Conservation (phyloP, 2,888 invertebrate species). For the Apeira syringaria region DNA sequence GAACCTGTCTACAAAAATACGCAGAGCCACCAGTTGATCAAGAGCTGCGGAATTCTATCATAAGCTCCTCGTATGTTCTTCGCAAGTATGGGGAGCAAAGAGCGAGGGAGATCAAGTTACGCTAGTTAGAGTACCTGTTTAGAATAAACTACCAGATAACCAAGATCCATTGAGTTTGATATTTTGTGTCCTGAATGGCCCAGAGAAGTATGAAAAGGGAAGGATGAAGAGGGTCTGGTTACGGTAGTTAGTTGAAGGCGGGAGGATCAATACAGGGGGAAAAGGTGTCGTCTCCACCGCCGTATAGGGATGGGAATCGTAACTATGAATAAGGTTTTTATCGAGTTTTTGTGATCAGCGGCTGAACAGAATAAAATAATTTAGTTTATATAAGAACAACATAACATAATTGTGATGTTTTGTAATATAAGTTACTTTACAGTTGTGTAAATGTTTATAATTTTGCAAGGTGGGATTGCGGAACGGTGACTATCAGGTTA, state of each 20-base stretch:
- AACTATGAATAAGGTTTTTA: too few relatives aligned
- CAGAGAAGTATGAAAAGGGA: constrained; percentile 10
- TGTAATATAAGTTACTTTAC: too few relatives aligned
- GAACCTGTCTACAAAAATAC: constrained; percentile 16
- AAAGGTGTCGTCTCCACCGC: constrained; percentile 12
- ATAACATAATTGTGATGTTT: too few relatives aligned
- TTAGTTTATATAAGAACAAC: too few relatives aligned
- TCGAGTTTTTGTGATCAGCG: too few relatives aligned
- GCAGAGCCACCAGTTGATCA: constrained; percentile 9
- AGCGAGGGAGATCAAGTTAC: constrained; percentile 10
- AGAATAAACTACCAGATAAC: constrained; percentile 10
- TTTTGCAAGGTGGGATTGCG: too few relatives aligned
- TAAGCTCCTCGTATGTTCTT: constrained; percentile 2
- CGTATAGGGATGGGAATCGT: constrained; percentile 7
- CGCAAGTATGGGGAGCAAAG: constrained; percentile 5
- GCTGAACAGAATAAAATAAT: too few relatives aligned
- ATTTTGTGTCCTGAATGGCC: constrained; percentile 8
- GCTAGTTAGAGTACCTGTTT: constrained; percentile 6
- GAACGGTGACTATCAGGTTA: too few relatives aligned
- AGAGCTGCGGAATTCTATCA: constrained; percentile 14
- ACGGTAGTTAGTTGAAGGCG: constrained; percentile 13
- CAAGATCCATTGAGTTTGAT: constrained; percentile 6
- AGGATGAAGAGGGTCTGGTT: constrained; percentile 19
- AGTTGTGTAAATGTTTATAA: too few relatives aligned
- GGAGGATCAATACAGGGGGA: constrained; percentile 26